Evolutionary conservation across 23 tunicate genomes (phyloP), one percentile per base, ranked within the genome.

Genomic region (Halocynthia aurantium): DNA sequence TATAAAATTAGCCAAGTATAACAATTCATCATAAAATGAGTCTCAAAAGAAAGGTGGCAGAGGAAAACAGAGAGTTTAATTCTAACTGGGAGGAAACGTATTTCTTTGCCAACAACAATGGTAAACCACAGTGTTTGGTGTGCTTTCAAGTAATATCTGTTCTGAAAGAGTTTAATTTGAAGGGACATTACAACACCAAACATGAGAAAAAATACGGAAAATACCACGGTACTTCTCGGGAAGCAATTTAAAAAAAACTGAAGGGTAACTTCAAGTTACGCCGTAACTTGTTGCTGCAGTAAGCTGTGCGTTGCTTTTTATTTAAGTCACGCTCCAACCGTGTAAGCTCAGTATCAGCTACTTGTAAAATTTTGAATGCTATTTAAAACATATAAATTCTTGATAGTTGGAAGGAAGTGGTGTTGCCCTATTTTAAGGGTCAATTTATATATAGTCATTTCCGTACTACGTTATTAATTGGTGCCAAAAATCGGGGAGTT

Each of bases 211-310:
- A 75, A 75, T 75, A 75, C 65, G 11, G 66, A 8, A 64, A 55
- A 20, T 75, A 75, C 79, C 79, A 55, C 57, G 79, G 79, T 55
- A 75, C 79, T 75, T 54, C 79, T 75, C 18, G 79, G 66, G 44
- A 75, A 75, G 79, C 79, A 75, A 75, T 75, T 12, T 55, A 57
- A 49, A 75, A 75, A 75, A 7, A 53, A 55, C 57, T 75, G 57
- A 75, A 75, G 79, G 13, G 66, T 0, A 75, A 75, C 65, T 75
- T 55, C 57, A 18, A 31, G 44, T 31, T n/a, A n/a, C n/a, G n/a
- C n/a, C n/a, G n/a, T n/a, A n/a, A n/a, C n/a, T n/a, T n/a, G n/a
- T n/a, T n/a, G n/a, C n/a, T n/a, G n/a, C n/a, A n/a, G n/a, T n/a
- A n/a, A n/a, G n/a, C n/a, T n/a, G n/a, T n/a, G n/a, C n/a, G n/a